These are phyloP conservation scores for Pocillopora meandrina DNA, from an alignment of 92 coral and sea anemone genomes.

Conservation along the genomic window DNA sequence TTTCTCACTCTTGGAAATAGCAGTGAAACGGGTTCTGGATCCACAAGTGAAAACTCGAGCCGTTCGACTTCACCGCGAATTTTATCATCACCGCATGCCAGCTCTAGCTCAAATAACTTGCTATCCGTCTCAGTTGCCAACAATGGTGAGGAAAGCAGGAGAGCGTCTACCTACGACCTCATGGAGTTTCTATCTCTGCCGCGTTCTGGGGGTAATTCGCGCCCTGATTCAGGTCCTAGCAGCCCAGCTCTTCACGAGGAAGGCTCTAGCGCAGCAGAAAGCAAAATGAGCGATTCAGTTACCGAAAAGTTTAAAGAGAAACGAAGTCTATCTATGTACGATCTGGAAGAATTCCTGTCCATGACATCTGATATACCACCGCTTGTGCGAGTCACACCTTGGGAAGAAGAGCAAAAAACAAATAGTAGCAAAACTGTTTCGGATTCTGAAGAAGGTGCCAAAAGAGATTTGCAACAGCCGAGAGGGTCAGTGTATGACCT, in stretches of 20 bases:
- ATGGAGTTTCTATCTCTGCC: slow-evolving; percentile 73
- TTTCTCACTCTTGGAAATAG: slow-evolving; percentile 60
- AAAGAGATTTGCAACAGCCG: slow-evolving; percentile 11
- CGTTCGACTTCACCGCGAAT: slow-evolving; percentile 5
- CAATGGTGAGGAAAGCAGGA: slow-evolving; percentile 32
- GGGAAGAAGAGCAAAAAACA: slow-evolving; percentile 11
- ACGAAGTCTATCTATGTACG: slow-evolving; percentile 71
- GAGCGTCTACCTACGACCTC: slow-evolving; percentile 72
- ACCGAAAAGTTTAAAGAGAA: neutral
- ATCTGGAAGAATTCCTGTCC: slow-evolving; percentile 67
- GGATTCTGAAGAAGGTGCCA: neutral
- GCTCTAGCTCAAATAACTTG: neutral
- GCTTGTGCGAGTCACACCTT: slow-evolving; percentile 21
- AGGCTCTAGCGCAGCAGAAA: slow-evolving; percentile 4
- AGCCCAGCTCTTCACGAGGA: slow-evolving; percentile 10
- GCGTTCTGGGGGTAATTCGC: slow-evolving; percentile 24
- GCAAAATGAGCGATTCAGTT: neutral
- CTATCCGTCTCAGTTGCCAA: slow-evolving; percentile 6
- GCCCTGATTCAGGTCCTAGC: slow-evolving; percentile 22
- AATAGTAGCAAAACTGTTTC: neutral
- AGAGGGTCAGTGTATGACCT: slow-evolving; percentile 71
- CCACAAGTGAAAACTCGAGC: slow-evolving; percentile 27
- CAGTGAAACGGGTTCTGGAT: neutral
- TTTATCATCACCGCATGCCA: slow-evolving; percentile 1
- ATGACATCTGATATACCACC: slow-evolving; percentile 35